Base-by-base conservation (phyloP, 2,113 vertebrate species). In the Salminus brasiliensis region DNA sequence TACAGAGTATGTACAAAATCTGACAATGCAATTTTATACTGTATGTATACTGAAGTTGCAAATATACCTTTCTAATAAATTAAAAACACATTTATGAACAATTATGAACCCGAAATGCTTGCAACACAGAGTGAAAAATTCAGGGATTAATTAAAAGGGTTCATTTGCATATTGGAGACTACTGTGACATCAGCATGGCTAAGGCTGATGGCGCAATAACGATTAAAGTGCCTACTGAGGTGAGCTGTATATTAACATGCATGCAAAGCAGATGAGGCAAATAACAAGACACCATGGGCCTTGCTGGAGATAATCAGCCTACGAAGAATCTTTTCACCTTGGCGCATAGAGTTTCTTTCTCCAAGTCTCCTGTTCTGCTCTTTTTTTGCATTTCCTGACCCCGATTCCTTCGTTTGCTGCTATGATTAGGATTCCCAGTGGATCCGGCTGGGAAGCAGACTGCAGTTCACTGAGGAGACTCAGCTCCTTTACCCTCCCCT, bases 341-440 rank as follows among this genome's bases (percentile, higher is more conserved):
- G 57, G 9, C 25, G 45, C 78, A 45, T n/a, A 34, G 62, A 57
- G 76, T 52, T 59, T 74, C 67, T 73, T 80, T 78, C 57, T 83
- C 55, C 52, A n/a, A 78, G 39, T 59, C 79, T 67, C 77, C 43
- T 23, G 77, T 79, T 85, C 84, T 85, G 86, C 90, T 84, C 77
- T 84, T 39, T 75, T n/a, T 80, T 84, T 79, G 83, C 83, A 83
- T 90, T 88, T 87, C 73, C 85, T 90, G 83, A 91, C 87, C 88
- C 85, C 85, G 77, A 89, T 89, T 91, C 87, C 60, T 65, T 60
- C 71, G 81, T 90, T 86, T 89, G 84, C 63, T 73, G 88, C 89
- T 87, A 81, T 90, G 90, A 91, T 91, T 87, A 88, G 66, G 79
- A 79, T 83, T 88, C 91, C 88, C 85, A 25, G 66, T 69, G 86